These are phyloP conservation scores for Drosophila ficusphila DNA, from an alignment of 1,140 invertebrate genomes.

Conservation along the genomic window DNA sequence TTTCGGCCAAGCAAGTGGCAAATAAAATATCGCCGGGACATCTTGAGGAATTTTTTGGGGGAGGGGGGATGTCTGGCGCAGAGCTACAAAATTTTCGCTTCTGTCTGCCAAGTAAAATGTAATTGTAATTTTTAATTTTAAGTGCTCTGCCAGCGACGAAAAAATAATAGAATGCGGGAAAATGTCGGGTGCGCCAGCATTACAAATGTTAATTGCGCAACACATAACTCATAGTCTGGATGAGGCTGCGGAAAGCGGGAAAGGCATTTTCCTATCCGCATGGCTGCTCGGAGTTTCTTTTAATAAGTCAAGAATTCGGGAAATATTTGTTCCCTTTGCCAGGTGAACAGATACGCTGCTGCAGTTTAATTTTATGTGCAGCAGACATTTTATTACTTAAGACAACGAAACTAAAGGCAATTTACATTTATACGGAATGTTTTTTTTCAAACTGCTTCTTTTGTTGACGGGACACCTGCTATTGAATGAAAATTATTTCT, in stretches of 20 bases:
- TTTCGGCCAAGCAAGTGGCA: slow-evolving; percentile 56
- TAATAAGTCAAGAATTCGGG: slow-evolving; percentile 46
- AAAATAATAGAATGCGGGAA: slow-evolving; percentile 48
- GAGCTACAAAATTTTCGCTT: slow-evolving; percentile 41
- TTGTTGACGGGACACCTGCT: slow-evolving; percentile 3
- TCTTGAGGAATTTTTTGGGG: slow-evolving; percentile 26
- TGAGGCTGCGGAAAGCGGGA: background rate
- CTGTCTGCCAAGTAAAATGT: slow-evolving; percentile 75
- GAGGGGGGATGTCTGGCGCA: slow-evolving; percentile 46
- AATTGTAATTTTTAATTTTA: slow-evolving; percentile 83
- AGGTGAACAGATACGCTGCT: background rate
- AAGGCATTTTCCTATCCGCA: slow-evolving; percentile 25
- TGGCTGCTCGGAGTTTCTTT: slow-evolving; percentile 16
- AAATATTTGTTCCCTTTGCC: slow-evolving; percentile 41
- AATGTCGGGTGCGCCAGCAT: slow-evolving; percentile 69
- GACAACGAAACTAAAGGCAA: too few relatives aligned
- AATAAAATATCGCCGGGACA: slow-evolving; percentile 63
- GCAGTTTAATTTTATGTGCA: background rate
- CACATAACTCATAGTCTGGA: slow-evolving; percentile 68
- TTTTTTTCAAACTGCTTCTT: background rate
- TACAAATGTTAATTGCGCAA: slow-evolving; percentile 80
- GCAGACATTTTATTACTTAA: background rate
- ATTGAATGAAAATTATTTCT: background rate
- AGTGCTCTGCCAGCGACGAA: slow-evolving; percentile 66
- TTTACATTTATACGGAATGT: too few relatives aligned